Base-by-base conservation (phyloP, 2,888 invertebrate species). In the Phaedon cochleariae region DNA sequence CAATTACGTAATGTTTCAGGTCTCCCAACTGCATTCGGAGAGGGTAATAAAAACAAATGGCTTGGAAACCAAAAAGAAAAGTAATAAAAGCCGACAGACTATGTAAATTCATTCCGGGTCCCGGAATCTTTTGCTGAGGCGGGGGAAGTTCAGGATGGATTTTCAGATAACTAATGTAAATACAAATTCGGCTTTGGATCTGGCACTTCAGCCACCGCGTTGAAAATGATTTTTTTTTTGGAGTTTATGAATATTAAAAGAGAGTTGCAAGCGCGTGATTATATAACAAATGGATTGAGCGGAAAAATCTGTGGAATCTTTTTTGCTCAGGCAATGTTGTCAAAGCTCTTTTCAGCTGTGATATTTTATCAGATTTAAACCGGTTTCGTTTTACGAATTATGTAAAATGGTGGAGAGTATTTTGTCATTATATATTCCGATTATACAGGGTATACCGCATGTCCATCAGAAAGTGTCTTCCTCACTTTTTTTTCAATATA, bases 141-240 rank as follows among this genome's bases (percentile, higher is more conserved):
- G 60, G 49, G 62, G 6, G 15, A 22, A 31, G 41, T 29, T 34
- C 17, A 20, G 29, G 45, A 49, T 67, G 76, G 76, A 76, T 77
- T 77, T 76, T 69, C 72, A 76, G 74, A 78, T 78, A 79, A 78
- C 76, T 77, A 78, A 79, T 78, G 79, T 79, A 79, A 79, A 79
- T 78, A 78, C 73, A 77, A 76, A 78, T 78, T 78, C 75, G 71
- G 76, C 71, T 74, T 76, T 76, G 59, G 29, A 62, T 46, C 49
- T 59, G 37, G n/a, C 52, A 41, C 68, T 69, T 72, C 67, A 48
- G 58, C 59, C 65, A 48, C 7, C 65, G 62, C 73, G 66, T 73
- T 71, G 72, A 71, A 71, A 74, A 69, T 74, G 72, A 74, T 74
- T 70, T 68, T 58, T 63, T 59, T 66, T 72, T 74, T 74, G 75